These are phyloP conservation scores for Dendronephthya gigantea DNA, from an alignment of 64 coral and sea anemone genomes.

Conservation along the genomic window DNA sequence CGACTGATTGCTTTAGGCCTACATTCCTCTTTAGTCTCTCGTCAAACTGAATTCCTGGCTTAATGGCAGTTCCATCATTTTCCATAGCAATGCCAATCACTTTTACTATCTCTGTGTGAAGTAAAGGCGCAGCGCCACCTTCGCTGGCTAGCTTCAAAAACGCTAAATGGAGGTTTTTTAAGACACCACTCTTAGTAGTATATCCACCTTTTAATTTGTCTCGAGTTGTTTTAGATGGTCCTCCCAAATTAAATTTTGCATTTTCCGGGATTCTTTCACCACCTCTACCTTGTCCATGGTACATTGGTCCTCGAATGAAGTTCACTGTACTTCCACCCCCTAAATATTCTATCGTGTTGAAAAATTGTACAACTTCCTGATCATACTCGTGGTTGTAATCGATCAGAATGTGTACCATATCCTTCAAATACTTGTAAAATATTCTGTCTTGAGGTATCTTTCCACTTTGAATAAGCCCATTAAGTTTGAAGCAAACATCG, in stretches of 20 bases:
- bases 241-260: constrained; percentile 32
- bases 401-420: constrained; percentile 15
- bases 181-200: constrained; percentile 12
- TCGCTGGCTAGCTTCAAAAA: too few species aligned
- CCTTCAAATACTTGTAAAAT: constrained; percentile 46
- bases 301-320: constrained; percentile 48
- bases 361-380: constrained; percentile 33
- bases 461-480: constrained; percentile 5
- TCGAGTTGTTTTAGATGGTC: constrained; percentile 35
- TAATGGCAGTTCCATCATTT: too few species aligned
- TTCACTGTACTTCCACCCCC: constrained; percentile 48
- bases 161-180: too few species aligned
- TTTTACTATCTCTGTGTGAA: too few species aligned
- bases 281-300: constrained; percentile 34
- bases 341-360: constrained; percentile 53
- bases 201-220: constrained; percentile 27
- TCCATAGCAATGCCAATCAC: too few species aligned
- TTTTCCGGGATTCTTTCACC: constrained; percentile 33
- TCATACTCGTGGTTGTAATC: constrained; percentile 24
- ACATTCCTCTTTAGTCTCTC: constrained; percentile 14
- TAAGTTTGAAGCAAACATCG: constrained; percentile 19
- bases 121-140: too few species aligned
- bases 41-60: not conserved
- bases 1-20: not conserved
- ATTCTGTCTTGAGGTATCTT: constrained; percentile 28